Evolutionary conservation across 2,113 vertebrate genomes (phyloP), one percentile per base, ranked within the genome.

Genomic region (Sialia sialis): DNA sequence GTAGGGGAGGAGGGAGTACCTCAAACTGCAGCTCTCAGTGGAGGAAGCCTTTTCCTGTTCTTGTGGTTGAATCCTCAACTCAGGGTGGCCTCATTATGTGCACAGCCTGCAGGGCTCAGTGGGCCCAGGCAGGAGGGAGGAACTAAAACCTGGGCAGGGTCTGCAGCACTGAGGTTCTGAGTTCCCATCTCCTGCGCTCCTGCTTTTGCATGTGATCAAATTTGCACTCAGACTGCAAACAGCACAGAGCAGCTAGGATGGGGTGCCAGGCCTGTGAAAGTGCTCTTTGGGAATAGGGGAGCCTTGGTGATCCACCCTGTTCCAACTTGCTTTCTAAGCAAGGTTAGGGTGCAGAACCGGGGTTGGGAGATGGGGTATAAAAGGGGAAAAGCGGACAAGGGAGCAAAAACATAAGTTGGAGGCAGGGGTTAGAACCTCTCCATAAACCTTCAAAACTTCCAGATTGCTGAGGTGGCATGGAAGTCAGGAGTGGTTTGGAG

Each of bases 141-240:
- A 84, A 16, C 13, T 21, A 2, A 68, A 66, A 5, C 16, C 27
- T 6, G 0, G 52, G 11, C 10, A n/a, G 16, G 15, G 56, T 25
- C 51, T 77, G 79, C 49, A 22, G 36, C 17, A 0, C 13, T 43
- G 58, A 39, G 29, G 23, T 4, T 0, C 2, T 19, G 7, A 21
- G 7, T 8, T 32, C 32, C 54, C 19, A 5, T 11, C 49, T 34
- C n/a, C 5, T 21, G 30, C 0, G 1, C 48, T 34, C n/a, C 10
- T 3, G 9, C 32, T 41, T 27, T 19, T 18, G 11, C 2, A 0
- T 1, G 9, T 34, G 32, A 51, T 54, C 16, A 0, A 0, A 4
- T 22, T 92, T 43, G 32, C 26, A 6, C 7, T 21, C 44, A 46
- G 8, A 46, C 13, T 3, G 9, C 27, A 16, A 21, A 29, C 30